These are phyloP conservation scores for Labeo catla DNA, from an alignment of 2,113 vertebrate species.

Conservation along the genomic window DNA sequence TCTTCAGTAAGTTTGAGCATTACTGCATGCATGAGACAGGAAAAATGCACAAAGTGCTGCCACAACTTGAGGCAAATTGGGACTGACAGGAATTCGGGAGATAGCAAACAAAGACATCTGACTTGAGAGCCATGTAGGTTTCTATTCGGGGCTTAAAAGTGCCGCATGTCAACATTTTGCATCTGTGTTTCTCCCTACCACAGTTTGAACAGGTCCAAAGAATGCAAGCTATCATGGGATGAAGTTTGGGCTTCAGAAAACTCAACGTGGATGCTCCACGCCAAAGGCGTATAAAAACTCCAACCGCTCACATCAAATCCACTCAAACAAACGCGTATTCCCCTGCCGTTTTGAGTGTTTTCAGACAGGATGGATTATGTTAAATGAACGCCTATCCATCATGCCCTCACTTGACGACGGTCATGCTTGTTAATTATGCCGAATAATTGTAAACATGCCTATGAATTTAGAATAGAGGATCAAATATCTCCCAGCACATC, in stretches of 20 bases:
- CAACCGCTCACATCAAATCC: background rate
- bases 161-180: conserved; percentile 23
- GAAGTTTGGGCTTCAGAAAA: background rate
- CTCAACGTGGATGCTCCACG: background rate
- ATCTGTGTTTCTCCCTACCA: conserved; percentile 12
- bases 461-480: conserved; percentile 44
- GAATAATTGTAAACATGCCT: conserved; percentile 43
- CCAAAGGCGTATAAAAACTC: conserved; percentile 3
- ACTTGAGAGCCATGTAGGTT: conserved; percentile 1
- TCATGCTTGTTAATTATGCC: conserved; percentile 27
- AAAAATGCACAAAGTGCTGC: conserved; percentile 17
- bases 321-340: background rate
- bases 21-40: background rate
- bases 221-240: conserved; percentile 14
- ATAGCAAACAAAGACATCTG: conserved; percentile 35
- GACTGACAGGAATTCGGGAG: conserved; percentile 17
- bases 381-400: conserved; percentile 28
- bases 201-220: conserved; percentile 32
- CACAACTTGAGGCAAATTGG: conserved; percentile 24
- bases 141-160: conserved; percentile 30
- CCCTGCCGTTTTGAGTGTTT: background rate
- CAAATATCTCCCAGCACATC: background rate
- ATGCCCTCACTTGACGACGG: conserved; percentile 12
- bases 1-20: conserved; percentile 13
- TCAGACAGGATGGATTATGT: background rate